A percentile compares a stretch with the other conserved stretches of the same genome.
These are phyloP conservation scores for Helicoverpa assulta DNA, from an alignment of 2,888 invertebrate species.

Conservation along the genomic window DNA sequence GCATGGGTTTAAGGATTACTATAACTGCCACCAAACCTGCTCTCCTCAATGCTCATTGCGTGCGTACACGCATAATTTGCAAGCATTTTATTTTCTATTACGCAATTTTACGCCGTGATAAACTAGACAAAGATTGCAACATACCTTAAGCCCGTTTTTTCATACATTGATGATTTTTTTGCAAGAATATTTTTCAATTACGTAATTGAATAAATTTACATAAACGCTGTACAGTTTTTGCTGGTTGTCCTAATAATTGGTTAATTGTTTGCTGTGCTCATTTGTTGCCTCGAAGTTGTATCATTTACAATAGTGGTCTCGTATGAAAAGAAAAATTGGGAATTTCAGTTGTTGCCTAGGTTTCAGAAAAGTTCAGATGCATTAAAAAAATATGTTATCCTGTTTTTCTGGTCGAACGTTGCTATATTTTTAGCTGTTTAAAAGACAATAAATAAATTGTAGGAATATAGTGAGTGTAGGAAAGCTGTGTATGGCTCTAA, in stretches of 20 bases:
- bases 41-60: constrained; percentile 37
- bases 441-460: no score
- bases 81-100: constrained; percentile 50
- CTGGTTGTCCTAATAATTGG: constrained; percentile 33
- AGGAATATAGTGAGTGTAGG: no score
- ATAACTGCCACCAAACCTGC: constrained; percentile 38
- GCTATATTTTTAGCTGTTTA: no score
- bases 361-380: no score
- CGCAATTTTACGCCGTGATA: constrained; percentile 50
- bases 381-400: no score
- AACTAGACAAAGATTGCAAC: constrained; percentile 57
- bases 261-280: constrained; percentile 10
- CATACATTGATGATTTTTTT: constrained; percentile 43
- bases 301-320: constrained; percentile 35
- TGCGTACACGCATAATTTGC: constrained; percentile 54
- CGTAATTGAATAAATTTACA: constrained; percentile 50
- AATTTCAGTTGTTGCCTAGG: background rate
- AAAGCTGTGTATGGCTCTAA: no score
- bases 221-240: constrained; percentile 39
- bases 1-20: background rate
- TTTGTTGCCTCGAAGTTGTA: constrained; percentile 7
- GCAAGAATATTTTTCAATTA: constrained; percentile 46
- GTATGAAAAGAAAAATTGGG: background rate
- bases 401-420: no score
- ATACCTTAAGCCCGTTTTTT: constrained; percentile 49